Conservation (phyloP, 2,888 invertebrate species). For the Lymantria monacha region DNA sequence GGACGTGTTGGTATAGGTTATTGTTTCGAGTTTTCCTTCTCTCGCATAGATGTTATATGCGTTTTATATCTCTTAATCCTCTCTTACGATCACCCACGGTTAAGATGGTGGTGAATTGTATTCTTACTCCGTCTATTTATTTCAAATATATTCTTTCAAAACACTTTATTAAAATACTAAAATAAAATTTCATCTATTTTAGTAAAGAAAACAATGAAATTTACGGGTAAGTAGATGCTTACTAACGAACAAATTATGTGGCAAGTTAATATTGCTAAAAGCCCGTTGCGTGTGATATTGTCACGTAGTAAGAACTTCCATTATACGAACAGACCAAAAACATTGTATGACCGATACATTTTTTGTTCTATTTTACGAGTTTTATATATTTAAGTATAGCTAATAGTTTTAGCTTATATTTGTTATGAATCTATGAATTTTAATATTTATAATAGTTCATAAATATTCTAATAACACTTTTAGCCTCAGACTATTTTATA, state of each 20-base stretch:
- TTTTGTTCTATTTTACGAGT: slow-evolving; percentile 10
- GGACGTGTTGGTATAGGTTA: too few species aligned
- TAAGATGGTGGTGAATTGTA: too few species aligned
- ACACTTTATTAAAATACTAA: too few species aligned
- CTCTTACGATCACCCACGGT: too few species aligned
- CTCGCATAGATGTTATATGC: too few species aligned
- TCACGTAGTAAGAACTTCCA: slow-evolving; percentile 33
- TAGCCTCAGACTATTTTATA: too few species aligned
- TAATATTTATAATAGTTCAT: neutral
- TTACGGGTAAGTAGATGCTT: slow-evolving; percentile 14
- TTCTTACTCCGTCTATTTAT: too few species aligned
- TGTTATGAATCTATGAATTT: neutral
- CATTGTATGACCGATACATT: slow-evolving; percentile 13
- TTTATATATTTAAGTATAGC: neutral
- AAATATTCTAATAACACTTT: neutral
- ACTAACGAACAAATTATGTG: slow-evolving; percentile 29
- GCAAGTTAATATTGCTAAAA: slow-evolving; percentile 40
- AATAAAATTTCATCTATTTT: neutral
- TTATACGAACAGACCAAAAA: slow-evolving; percentile 31
- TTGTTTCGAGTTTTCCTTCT: too few species aligned
- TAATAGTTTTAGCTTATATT: neutral
- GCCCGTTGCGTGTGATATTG: slow-evolving; percentile 23
- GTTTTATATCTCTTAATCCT: too few species aligned
- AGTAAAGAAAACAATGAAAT: slow-evolving; percentile 15
- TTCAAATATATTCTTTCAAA: too few species aligned